Evolutionary conservation across 1,140 invertebrate genomes (phyloP).

Genomic region (Drosophila persimilis): DNA sequence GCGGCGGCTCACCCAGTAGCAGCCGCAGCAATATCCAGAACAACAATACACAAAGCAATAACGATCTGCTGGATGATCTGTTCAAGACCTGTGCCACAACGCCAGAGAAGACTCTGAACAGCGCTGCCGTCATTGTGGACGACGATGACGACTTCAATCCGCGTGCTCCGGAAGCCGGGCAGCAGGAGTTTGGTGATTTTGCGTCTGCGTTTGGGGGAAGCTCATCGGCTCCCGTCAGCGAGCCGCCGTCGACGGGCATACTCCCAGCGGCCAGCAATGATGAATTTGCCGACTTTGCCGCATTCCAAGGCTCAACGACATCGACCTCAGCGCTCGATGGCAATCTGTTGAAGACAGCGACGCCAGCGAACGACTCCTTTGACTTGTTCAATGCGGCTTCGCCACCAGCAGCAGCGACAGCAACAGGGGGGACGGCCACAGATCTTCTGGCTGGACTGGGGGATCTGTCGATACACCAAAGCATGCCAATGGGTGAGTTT

Average conservation of each 20-base stretch:
- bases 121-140: constrained; percentile 55
- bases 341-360: constrained; percentile 61
- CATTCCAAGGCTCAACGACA: constrained; percentile 84
- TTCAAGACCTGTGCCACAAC: constrained; percentile 85
- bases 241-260: constrained; percentile 56
- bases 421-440: constrained; percentile 61
- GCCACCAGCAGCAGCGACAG: constrained; percentile 12
- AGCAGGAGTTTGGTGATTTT: constrained; percentile 92
- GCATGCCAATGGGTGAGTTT: constrained; percentile 82
- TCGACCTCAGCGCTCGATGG: constrained; percentile 54
- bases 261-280: constrained; percentile 75
- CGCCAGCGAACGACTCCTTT: constrained; percentile 74
- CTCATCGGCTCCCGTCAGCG: constrained; percentile 36
- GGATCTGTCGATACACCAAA: constrained; percentile 79
- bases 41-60: constrained; percentile 73
- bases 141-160: constrained; percentile 87
- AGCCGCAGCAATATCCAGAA: constrained; percentile 39
- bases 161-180: constrained; percentile 74
- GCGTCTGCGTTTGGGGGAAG: constrained; percentile 86
- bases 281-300: constrained; percentile 91
- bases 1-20: constrained; percentile 43
- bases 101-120: constrained; percentile 64
- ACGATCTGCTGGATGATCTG: constrained; percentile 86
- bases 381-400: constrained; percentile 66
- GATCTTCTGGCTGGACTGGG: constrained; percentile 86